phyloP scores from a whole-genome alignment of 2,113 vertebrate species.

The Proteles cristata region DNA sequence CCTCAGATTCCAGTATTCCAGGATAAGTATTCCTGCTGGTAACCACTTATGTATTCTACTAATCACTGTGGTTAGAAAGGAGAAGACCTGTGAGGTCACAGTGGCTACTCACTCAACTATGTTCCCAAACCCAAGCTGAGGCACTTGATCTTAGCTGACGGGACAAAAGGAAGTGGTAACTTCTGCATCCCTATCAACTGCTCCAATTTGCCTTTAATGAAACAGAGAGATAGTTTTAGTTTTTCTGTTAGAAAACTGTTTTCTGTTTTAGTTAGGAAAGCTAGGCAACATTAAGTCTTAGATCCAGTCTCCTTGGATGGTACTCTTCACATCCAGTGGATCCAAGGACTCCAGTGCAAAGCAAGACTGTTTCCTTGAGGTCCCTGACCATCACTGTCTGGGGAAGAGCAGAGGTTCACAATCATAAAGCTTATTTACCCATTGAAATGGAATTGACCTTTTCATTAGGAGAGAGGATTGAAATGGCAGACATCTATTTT shows the following conservation, averaged over 20 bases:
- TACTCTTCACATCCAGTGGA: background rate
- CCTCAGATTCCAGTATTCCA: background rate
- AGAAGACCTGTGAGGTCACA: background rate
- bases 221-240: background rate
- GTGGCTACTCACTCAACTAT: background rate
- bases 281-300: background rate
- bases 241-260: background rate
- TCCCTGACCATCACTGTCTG: background rate
- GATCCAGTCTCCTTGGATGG: background rate
- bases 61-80: background rate
- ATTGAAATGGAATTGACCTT: background rate
- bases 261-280: background rate
- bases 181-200: background rate
- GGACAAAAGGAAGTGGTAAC: conserved; percentile 56
- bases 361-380: background rate
- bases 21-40: background rate
- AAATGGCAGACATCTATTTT: background rate
- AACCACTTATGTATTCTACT: background rate
- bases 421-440: background rate
- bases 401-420: background rate
- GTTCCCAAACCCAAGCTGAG: conserved; percentile 26
- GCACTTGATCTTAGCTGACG: conserved; percentile 33
- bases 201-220: background rate
- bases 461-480: background rate
- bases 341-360: background rate